Percentiles rank a stretch among this genome's conserved stretches.
These are phyloP conservation scores for Craniophora ligustri DNA, from an alignment of 2,888 invertebrate species.

Conservation along the genomic window DNA sequence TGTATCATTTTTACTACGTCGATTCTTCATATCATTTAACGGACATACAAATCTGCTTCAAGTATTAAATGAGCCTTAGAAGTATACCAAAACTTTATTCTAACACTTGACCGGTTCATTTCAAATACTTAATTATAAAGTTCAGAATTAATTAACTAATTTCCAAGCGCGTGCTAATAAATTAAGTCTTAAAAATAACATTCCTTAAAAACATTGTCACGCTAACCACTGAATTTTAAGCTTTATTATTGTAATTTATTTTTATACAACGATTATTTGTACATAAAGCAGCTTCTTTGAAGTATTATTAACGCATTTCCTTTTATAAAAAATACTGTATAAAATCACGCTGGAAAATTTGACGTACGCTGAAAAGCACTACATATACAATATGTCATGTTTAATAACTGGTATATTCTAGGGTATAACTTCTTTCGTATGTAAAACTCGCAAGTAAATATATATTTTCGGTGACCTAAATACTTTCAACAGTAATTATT, in stretches of 20 bases:
- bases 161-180: slow-evolving; percentile 17
- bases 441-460: no score
- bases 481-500: no score
- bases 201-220: slow-evolving; percentile 22
- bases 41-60: neutral
- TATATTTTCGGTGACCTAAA: no score
- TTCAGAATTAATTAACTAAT: neutral
- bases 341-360: no score
- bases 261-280: neutral
- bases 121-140: no score
- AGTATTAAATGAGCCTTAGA: neutral
- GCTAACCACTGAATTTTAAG: slow-evolving; percentile 12
- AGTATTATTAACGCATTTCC: slow-evolving; percentile 14
- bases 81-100: neutral
- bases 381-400: no score
- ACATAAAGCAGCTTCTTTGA: neutral
- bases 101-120: neutral
- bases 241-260: slow-evolving; percentile 5
- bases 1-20: no score
- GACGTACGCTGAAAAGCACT: no score
- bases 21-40: no score
- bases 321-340: neutral
- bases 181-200: slow-evolving; percentile 16
- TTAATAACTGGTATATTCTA: no score
- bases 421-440: no score